Evolutionary conservation across 2,113 vertebrate genomes (phyloP), one percentile per base, ranked within the genome.

Genomic region (Cyprinodon variegatus): DNA sequence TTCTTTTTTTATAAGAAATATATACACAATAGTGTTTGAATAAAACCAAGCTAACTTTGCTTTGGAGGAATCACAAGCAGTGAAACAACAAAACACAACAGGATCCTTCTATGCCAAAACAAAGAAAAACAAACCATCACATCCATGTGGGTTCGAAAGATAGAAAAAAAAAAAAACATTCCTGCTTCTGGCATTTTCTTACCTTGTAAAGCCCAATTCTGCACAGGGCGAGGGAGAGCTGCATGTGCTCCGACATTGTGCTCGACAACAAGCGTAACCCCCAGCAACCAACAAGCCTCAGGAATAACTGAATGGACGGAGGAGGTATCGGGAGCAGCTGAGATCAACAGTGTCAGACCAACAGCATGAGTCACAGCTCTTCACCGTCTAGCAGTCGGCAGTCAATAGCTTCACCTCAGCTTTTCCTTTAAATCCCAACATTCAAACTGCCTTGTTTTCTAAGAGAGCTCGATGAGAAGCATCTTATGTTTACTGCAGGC

Each of bases 191-290:
- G n/a, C 11, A 11, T 78, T 74, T 77, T 72, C 96, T 96, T 96
- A 96, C 96, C 95, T 90, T 96, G 92, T 96, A 96, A 94, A 96
- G 92, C 92, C 95, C 96, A 94, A 96, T 96, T 95, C 96, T 96
- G 94, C 96, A 97, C 94, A 98, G 90, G 68, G 96, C 96, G 89
- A 94, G 92, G 88, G 95, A 95, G 91, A 97, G 93, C 95, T 95
- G 96, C 94, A 97, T 93, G 94, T 94, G 95, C 89, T 97, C 96
- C 93, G 96, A 97, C 95, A 96, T 96, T 92, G 92, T 90, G 86
- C 88, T 88, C 88, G 72, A 90, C 91, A 91, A 93, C 92, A 85
- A 92, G 92, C 82, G 93, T 94, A 90, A 92, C 94, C 89, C 91
- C 77, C 91, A 64, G 92, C 94, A 94, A 94, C 93, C 92, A 92